These are phyloP conservation scores for Odontophorus gujanensis DNA, from an alignment of 2,113 vertebrate species.

Conservation along the genomic window DNA sequence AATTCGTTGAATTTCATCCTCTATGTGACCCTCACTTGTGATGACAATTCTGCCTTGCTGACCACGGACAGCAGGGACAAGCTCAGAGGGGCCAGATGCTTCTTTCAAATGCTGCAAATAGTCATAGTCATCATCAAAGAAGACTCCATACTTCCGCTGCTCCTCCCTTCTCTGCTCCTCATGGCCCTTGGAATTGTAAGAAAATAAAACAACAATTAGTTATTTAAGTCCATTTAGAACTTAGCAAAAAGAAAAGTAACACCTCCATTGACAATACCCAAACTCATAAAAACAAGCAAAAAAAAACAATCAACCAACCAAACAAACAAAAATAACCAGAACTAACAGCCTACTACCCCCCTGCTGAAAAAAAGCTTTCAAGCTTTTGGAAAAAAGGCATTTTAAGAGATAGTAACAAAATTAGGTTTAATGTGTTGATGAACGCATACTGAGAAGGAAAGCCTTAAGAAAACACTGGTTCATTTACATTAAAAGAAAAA, in stretches of 20 bases:
- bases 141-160: conserved; percentile 91
- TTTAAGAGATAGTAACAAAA: neutral
- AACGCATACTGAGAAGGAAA: neutral
- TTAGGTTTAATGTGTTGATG: neutral
- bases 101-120: conserved; percentile 97
- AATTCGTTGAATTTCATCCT: conserved; percentile 55
- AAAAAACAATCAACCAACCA: too few relatives aligned
- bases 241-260: neutral
- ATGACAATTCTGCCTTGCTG: conserved; percentile 15
- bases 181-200: conserved; percentile 56
- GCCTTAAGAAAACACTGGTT: neutral
- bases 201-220: neutral
- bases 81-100: conserved; percentile 77
- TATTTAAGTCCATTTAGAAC: neutral
- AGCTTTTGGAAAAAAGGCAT: neutral
- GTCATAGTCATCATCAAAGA: conserved; percentile 96
- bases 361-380: neutral
- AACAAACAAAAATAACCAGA: too few relatives aligned
- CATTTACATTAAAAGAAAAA: neutral
- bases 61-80: conserved; percentile 74
- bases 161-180: conserved; percentile 86
- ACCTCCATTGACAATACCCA: neutral
- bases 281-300: neutral
- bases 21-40: conserved; percentile 61
- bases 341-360: neutral